These are phyloP conservation scores for Gobius niger DNA, from an alignment of 2,113 vertebrate genomes.

Conservation along the genomic window DNA sequence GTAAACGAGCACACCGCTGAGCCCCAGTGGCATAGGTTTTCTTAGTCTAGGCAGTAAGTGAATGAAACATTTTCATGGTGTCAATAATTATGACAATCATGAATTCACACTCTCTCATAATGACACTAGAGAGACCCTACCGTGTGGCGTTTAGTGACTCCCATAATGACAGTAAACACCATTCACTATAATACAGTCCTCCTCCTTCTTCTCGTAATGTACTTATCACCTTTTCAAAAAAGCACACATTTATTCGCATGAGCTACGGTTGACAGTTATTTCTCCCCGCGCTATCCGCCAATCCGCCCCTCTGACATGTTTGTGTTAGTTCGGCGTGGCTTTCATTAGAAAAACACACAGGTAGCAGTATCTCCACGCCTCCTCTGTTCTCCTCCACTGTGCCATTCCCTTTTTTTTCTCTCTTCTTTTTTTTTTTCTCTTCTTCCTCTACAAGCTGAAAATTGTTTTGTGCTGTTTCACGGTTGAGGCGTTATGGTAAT, in stretches of 20 bases:
- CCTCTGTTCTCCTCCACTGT: constrained; percentile 49
- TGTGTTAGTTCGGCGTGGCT: constrained; percentile 62
- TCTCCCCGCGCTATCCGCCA: constrained; percentile 25
- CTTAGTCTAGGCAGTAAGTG: no score
- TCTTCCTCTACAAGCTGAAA: constrained; percentile 71
- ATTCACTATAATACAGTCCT: neutral
- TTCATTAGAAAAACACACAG: constrained; percentile 70
- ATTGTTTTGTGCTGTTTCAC: constrained; percentile 85
- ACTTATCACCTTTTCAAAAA: constrained; percentile 38
- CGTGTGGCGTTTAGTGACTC: no score
- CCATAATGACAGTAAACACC: neutral
- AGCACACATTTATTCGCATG: constrained; percentile 36
- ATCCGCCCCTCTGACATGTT: constrained; percentile 56
- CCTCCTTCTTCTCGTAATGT: constrained; percentile 8
- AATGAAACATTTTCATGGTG: no score
- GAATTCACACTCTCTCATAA: no score
- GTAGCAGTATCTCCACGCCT: constrained; percentile 58
- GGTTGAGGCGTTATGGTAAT: constrained; percentile 92
- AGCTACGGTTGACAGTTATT: constrained; percentile 28
- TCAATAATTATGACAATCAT: no score
- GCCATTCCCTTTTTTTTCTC: constrained; percentile 52
- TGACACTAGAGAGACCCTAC: no score
- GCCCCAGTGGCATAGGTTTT: no score
- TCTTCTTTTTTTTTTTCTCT: constrained; percentile 48
- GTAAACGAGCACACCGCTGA: no score